Evolutionary conservation across 2,797 vertebrate species (phyloP).

Genomic region (Novumbra hubbsi): DNA sequence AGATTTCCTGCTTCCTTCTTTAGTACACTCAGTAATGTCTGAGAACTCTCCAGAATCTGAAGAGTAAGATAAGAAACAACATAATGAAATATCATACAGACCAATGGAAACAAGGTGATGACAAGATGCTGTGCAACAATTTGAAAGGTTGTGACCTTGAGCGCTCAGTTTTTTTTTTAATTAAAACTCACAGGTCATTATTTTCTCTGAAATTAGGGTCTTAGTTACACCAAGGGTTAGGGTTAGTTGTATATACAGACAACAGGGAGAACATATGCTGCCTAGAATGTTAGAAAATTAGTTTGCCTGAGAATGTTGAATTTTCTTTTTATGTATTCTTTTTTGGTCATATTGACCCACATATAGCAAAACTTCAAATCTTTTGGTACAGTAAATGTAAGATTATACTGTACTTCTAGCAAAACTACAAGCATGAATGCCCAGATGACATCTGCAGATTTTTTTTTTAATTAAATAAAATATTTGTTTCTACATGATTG

Average conservation of each 20-base stretch:
- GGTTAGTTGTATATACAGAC: constrained; percentile 39
- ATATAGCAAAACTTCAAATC: not conserved
- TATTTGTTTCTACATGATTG: no score
- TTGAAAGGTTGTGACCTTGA: not conserved
- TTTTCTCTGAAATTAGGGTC: constrained; percentile 35
- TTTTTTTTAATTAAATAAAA: no score
- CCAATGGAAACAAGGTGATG: not conserved
- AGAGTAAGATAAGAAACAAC: not conserved
- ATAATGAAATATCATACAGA: not conserved
- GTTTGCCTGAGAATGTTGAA: not conserved
- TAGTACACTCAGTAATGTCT: constrained; percentile 85
- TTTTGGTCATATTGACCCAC: not conserved
- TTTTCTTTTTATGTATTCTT: not conserved
- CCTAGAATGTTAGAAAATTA: constrained; percentile 10
- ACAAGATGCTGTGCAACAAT: not conserved
- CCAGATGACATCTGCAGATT: no score
- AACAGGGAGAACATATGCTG: constrained; percentile 8
- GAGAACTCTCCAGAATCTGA: constrained; percentile 92
- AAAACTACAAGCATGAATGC: no score
- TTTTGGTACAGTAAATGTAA: no score
- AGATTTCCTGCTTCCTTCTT: constrained; percentile 85
- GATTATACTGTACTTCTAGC: no score
- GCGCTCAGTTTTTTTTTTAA: constrained; percentile 49
- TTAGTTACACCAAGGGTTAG: constrained; percentile 18
- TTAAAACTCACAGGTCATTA: constrained; percentile 45